Evolutionary conservation across 2,888 invertebrate genomes (phyloP), one percentile per base, ranked within the genome.

Genomic region (Rhagium mordax): DNA sequence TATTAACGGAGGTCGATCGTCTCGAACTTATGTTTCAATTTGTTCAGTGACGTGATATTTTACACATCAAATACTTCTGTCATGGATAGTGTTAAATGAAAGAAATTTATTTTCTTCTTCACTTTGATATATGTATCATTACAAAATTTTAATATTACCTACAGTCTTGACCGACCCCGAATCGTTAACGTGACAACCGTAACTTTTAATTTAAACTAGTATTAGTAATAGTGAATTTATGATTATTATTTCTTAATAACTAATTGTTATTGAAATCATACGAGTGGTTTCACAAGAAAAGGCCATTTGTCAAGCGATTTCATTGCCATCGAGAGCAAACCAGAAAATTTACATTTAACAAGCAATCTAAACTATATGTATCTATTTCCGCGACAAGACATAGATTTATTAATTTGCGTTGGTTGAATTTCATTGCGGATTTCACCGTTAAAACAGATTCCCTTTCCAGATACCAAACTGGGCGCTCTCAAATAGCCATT

Each of bases 401-500:
- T 16, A 29, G 60, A 33, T 65, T 65, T 65, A 70, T 61, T 15
- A 61, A 41, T 60, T 68, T 62, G 57, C 61, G 68, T 67, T 57
- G 72, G 72, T 55, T 33, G 67, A 41, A 41, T 57, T 62, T 49
- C 64, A 27, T 59, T 57, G 57, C 68, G 27, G 65, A 21, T 67
- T 60, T 57, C 53, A 16, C 57, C 29, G 61, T 59, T 65, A 62
- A 59, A 49, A 69, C 68, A 49, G 72, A 72, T 72, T n/a, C 62
- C 27, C 72, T 57, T 49, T 55, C 18, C 72, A 53, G 72, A 68
- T 72, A 72, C 53, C 41, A 51, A 68, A 67, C 61, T 68, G 62
- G 67, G 24, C 60, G 60, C 66, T 76, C 61, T 70, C 62, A 24
- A 41, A 48, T 21, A 71, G 66, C 74, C 59, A 76, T 76, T 76